Evolutionary conservation across 2,797 vertebrate genomes (phyloP), one percentile per base, ranked within the genome.

Genomic region (Epinephelus malabaricus): DNA sequence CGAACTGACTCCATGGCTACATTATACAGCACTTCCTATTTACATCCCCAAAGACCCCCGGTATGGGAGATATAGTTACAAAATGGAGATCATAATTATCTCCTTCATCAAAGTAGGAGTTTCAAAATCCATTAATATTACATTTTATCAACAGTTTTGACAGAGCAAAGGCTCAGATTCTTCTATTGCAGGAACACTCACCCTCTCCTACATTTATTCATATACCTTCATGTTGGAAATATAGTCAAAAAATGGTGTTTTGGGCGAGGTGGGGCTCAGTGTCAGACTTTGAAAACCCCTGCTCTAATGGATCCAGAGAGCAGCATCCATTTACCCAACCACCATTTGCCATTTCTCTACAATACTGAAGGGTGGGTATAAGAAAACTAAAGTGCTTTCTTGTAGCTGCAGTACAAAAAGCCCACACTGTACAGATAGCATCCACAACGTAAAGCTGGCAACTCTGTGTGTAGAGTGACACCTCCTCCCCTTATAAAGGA

Each of bases 381-480:
- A 23, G 55, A 38, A 18, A 64, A 40, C 68, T 1, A 19, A 56
- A 51, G 13, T 66, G 27, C 47, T n/a, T 38, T n/a, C 11, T 56
- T 10, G 46, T 5, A 25, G 6, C 15, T 27, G 51, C 56, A 38
- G 47, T 10, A n/a, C 21, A 43, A 69, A 43, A 51, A 79, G 73
- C 27, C 47, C 55, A 23, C 66, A 27, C 27, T 23, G 49, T 19
- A 47, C 18, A 19, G 15, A 67, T 19, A 78, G 61, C 54, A 23
- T 60, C 49, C 63, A 6, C 61, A 23, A 49, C 59, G 53, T 30
- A 53, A 69, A 73, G 68, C 66, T 43, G 63, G 78, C 69, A 86
- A 78, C 73, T 65, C 6, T 0, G 34, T 5, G 70, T 14, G 66
- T 23, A 15, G 64, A 78, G 79, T 68, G 70, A 82, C 82, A 78